Conservation (phyloP, 2,888 invertebrate species). For the Synergus laeviventris region DNA sequence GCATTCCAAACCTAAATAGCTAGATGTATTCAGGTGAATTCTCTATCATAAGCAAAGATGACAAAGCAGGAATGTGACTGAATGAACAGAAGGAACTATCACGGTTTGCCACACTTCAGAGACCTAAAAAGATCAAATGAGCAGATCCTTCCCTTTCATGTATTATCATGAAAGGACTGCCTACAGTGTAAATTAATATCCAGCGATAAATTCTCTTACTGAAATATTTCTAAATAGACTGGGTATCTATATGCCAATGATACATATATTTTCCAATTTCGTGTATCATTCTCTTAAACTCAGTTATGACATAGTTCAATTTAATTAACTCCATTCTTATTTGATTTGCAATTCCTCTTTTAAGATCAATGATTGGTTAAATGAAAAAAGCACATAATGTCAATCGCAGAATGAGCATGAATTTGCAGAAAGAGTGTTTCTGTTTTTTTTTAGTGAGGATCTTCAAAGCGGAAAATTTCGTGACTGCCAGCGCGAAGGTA, state of each 20-base stretch:
- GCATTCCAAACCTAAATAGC: background rate
- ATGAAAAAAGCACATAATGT: background rate
- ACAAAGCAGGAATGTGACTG: constrained; percentile 10
- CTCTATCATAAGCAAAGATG: background rate
- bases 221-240: background rate
- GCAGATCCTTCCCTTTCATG: background rate
- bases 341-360: background rate
- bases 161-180: background rate
- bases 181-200: background rate
- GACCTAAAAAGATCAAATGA: constrained; percentile 3
- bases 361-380: background rate
- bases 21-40: background rate
- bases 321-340: background rate
- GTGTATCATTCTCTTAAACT: background rate
- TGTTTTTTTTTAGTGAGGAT: background rate
- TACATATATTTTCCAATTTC: background rate
- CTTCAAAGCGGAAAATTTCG: constrained; percentile 41
- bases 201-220: background rate
- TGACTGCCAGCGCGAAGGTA: constrained; percentile 56
- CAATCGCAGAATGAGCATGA: constrained; percentile 28
- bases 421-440: constrained; percentile 45
- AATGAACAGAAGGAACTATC: constrained; percentile 54
- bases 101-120: constrained; percentile 48
- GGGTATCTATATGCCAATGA: background rate
- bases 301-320: background rate